Evolutionary conservation across 2,888 invertebrate species (phyloP), one percentile per base, ranked within the genome.

Genomic region (Lithophane socia): DNA sequence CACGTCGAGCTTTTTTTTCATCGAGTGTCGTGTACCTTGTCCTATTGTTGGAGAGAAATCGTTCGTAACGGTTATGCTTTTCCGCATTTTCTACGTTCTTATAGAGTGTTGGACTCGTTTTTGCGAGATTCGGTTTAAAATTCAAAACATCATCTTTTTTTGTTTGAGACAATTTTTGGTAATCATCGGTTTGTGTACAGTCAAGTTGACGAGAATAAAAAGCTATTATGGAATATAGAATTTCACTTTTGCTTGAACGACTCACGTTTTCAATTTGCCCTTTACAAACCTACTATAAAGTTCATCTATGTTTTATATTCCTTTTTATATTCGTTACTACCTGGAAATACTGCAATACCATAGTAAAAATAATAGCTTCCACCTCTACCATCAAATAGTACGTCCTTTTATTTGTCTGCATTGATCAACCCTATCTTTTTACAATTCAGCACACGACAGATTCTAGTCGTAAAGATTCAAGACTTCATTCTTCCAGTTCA

Each of bases 31-130:
- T 88, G 90, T 90, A 89, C 87, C 84, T 88, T 87, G 89, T 88
- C 87, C 92, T 87, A 94, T 95, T 95, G 94, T 95, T 93, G 87
- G 85, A 87, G 91, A 92, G 94, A 94, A 94, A 94, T 94, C 92
- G 92, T 92, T 94, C 89, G 93, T 92, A 93, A 95, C 94, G 91
- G 94, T 93, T 92, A 92, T 92, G 90, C 91, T 93, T 94, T 94
- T 93, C 92, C 93, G 91, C 91, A 89, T 92, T 93, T 94, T 91
- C 91, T 90, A 87, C 88, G 86, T 91, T 92, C 91, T 86, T 83
- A 82, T 92, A 90, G 86, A 83, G 82, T 79, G 79, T 82, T 79
- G 47, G 24, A 70, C 71, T 79, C 75, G 84, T 87, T 88, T 87
- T 88, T 89, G 86, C 86, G 54, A 82, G 44, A 54, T 70, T 83